phyloP scores from a whole-genome alignment of 2,888 invertebrate species.

The Eupeodes luniger region DNA sequence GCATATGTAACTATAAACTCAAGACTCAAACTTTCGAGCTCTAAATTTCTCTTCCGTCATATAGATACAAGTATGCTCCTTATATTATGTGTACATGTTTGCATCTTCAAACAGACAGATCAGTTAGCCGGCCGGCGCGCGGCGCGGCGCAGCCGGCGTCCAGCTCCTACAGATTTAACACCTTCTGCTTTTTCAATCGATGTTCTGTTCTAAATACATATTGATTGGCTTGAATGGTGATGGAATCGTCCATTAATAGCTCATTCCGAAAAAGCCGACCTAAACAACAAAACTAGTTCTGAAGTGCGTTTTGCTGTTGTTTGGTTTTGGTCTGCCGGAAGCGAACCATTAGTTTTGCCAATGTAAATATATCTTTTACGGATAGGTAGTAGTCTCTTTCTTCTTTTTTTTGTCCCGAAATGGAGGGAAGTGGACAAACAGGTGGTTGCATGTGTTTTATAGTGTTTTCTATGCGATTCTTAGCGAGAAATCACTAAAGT shows the following conservation, averaged over 20 bases:
- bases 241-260: conserved; percentile 71
- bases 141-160: neutral
- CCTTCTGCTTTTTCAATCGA: conserved; percentile 44
- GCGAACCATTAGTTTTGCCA: conserved; percentile 50
- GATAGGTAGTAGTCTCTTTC: conserved; percentile 11
- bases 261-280: conserved; percentile 34
- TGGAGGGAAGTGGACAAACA: conserved; percentile 62
- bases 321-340: conserved; percentile 67
- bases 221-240: conserved; percentile 52
- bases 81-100: conserved; percentile 12
- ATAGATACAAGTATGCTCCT: conserved; percentile 5
- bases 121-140: conserved; percentile 49
- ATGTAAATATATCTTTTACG: conserved; percentile 46
- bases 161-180: conserved; percentile 58
- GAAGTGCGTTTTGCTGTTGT: conserved; percentile 65
- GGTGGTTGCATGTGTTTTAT: conserved; percentile 41
- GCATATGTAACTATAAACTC: neutral
- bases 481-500: conserved; percentile 34
- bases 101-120: conserved; percentile 46
- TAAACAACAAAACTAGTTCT: conserved; percentile 53
- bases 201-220: conserved; percentile 69
- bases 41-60: conserved; percentile 65
- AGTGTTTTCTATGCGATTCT: conserved; percentile 12
- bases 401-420: neutral
- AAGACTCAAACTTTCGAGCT: conserved; percentile 27